Conservation (phyloP, 1,140 invertebrate species). For the Drosophila lowei region DNA sequence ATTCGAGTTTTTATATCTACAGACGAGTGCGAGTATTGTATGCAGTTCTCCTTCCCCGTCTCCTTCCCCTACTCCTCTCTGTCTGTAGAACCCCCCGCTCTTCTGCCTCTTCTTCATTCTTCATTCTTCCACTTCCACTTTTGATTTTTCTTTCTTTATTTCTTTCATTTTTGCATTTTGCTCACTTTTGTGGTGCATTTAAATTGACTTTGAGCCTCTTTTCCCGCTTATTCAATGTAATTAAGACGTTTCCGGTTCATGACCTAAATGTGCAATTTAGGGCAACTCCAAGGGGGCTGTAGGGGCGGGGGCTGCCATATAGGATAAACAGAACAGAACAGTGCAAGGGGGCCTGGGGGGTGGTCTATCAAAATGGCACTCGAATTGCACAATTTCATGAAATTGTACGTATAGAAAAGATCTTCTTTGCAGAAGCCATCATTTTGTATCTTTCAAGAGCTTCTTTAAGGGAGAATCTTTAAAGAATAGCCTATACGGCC, state of each 20-base stretch:
- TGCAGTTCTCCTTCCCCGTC: slow-evolving; percentile 30
- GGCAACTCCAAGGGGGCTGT: slow-evolving; percentile 5
- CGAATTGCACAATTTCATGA: slow-evolving; percentile 16
- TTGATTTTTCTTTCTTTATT: slow-evolving; percentile 29
- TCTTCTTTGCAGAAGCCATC: too few relatives aligned
- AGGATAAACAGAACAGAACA: slow-evolving; percentile 6
- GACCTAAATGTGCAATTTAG: slow-evolving; percentile 63
- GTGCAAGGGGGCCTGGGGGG: too few relatives aligned
- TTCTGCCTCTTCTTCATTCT: background rate
- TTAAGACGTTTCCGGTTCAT: slow-evolving; percentile 76
- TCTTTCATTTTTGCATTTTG: slow-evolving; percentile 17
- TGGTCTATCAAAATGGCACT: too few relatives aligned
- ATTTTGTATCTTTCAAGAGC: too few relatives aligned
- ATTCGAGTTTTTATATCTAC: too few relatives aligned
- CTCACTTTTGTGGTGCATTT: slow-evolving; percentile 54
- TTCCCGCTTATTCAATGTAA: slow-evolving; percentile 61
- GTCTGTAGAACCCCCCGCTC: slow-evolving; percentile 15
- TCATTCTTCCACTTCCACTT: slow-evolving; percentile 9
- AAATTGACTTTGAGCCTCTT: slow-evolving; percentile 69
- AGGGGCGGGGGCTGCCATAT: background rate
- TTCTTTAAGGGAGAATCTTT: too few relatives aligned
- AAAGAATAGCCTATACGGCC: too few relatives aligned
- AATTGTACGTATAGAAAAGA: background rate
- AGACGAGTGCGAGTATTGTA: slow-evolving; percentile 38
- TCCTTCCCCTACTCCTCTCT: background rate